Conservation (phyloP, 2,888 invertebrate species). For the Monoplex corrugatus region DNA sequence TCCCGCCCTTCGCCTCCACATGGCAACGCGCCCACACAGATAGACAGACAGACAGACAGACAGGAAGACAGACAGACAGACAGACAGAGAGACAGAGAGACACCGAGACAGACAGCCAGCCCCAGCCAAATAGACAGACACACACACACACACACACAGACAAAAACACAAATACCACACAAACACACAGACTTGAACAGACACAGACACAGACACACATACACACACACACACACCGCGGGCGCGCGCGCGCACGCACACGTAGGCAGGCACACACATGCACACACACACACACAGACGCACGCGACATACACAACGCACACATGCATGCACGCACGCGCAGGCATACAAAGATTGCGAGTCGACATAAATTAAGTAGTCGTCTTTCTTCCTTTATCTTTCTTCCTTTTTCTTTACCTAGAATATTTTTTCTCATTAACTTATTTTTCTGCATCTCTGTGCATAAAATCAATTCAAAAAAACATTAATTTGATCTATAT, state of each 20-base stretch:
- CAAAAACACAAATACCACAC: neutral
- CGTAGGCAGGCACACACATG: neutral
- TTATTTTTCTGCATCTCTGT: no score
- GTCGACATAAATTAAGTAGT: no score
- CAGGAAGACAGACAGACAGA: neutral
- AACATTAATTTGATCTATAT: no score
- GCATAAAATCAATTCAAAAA: no score
- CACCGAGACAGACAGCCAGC: neutral
- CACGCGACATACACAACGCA: neutral
- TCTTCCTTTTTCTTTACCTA: no score
- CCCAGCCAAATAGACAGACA: neutral
- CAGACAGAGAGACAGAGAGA: neutral
- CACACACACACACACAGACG: constrained; percentile 3
- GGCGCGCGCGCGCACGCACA: neutral
- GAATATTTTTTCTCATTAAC: no score
- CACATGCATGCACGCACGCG: no score
- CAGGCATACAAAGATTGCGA: no score
- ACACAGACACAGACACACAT: neutral
- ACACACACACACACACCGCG: neutral
- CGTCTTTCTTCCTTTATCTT: no score
- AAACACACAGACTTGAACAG: neutral
- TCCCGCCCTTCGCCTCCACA: no score
- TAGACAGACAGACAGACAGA: no score
- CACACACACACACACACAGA: neutral
- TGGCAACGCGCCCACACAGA: no score